Conservation (phyloP, 1,140 invertebrate species). For the Pseudomyrmex gracilis region DNA sequence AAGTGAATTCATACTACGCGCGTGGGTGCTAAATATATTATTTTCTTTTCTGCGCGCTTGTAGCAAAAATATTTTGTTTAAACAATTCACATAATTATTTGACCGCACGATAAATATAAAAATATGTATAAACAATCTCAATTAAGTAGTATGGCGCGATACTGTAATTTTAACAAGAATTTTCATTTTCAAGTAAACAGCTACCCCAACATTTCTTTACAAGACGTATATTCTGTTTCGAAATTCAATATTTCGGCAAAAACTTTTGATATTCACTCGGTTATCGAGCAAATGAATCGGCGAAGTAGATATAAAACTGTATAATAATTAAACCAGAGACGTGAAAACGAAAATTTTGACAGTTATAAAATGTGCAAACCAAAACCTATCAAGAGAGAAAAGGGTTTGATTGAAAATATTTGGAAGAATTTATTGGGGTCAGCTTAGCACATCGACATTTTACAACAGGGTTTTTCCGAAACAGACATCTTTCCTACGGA, state of each 20-base stretch:
- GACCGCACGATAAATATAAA: no score
- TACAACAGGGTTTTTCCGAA: neutral
- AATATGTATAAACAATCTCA: no score
- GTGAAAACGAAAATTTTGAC: no score
- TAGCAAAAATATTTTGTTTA: neutral
- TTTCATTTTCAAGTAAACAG: neutral
- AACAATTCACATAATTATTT: neutral
- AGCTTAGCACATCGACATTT: no score
- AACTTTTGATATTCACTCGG: constrained; percentile 1
- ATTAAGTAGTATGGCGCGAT: no score
- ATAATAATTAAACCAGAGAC: no score
- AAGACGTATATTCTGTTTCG: constrained; percentile 4
- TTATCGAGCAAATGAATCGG: neutral
- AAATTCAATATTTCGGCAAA: neutral
- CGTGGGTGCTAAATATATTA: neutral
- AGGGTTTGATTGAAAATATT: no score
- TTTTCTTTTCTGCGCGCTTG: neutral
- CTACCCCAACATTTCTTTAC: constrained; percentile 15
- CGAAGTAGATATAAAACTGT: no score
- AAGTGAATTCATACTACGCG: neutral
- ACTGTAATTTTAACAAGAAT: no score
- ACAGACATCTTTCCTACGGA: neutral
- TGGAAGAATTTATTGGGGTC: no score
- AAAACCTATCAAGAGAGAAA: no score
- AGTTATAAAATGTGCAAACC: no score